Conservation (phyloP, 1,140 invertebrate species). For the Armadillidium nasatum region DNA sequence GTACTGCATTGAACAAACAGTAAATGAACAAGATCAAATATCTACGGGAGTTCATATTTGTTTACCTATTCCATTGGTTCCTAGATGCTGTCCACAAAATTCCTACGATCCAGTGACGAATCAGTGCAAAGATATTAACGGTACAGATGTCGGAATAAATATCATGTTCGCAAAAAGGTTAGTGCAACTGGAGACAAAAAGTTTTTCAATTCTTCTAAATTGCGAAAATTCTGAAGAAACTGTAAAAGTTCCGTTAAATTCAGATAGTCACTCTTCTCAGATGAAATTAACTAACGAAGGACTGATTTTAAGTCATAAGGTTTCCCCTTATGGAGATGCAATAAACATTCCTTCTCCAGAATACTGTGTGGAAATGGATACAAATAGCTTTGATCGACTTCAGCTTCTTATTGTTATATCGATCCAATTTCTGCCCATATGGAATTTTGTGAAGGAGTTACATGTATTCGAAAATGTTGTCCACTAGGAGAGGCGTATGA, state of each 20-base stretch:
- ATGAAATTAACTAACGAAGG: background rate
- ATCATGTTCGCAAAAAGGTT: background rate
- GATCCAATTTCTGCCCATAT: background rate
- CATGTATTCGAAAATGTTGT: background rate
- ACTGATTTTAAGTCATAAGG: background rate
- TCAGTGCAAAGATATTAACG: background rate
- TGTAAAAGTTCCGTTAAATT: background rate
- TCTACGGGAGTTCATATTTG: background rate
- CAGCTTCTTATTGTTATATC: background rate
- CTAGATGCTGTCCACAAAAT: background rate
- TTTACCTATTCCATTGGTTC: background rate
- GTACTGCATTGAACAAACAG: background rate
- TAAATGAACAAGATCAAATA: background rate
- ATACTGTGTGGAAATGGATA: background rate
- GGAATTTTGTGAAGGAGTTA: background rate
- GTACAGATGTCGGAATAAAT: background rate
- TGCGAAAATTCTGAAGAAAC: background rate
- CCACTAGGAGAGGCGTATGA: background rate
- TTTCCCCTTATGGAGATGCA: background rate
- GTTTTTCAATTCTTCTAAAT: background rate
- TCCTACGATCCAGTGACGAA: background rate
- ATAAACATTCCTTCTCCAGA: background rate
- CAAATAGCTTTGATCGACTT: background rate
- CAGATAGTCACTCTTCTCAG: background rate
- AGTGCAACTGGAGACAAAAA: background rate